Base-by-base conservation (phyloP, 2,797 vertebrate genomes). In the Aphelocoma californica region DNA sequence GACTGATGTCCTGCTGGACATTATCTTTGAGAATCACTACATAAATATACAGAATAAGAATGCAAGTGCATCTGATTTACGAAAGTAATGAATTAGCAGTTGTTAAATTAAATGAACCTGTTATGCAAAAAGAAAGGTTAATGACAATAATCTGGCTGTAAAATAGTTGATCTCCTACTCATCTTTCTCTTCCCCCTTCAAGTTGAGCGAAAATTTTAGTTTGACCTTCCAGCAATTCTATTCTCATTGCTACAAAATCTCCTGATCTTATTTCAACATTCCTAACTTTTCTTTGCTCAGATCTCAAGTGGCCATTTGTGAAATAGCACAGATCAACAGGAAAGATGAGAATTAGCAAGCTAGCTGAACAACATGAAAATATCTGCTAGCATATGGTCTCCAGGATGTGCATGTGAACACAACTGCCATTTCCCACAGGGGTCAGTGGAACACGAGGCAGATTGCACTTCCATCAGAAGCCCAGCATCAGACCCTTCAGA, bases 401-500 rank as follows among this genome's bases (percentile, higher is more conserved):
- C 81, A 83, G 71, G 34, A 94, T 32, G 42, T 31, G 17, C 79
- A 67, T 0, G 0, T 44, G 56, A 80, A 26, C 69, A 73, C 38
- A 71, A 50, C n/a, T 47, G 26, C 57, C 75, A 40, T 42, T 64
- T 77, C 80, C 85, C 86, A 61, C 45, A 54, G 44, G 3, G 3
- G 20, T 19, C 62, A 81, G 53, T 0, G 4, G 57, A 34, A 58
- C 74, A 31, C 0, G 0, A 58, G 42, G 38, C 60, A 82, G 78
- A 70, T 0, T 40, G 31, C 4, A 6, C 56, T 60, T 93, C 44
- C 66, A 88, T n/a, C 3, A 1, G 16, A 48, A 77, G 51, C 38
- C 62, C 86, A 90, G 10, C 34, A 45, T 8, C 45, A 58, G 36
- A 50, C 14, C 31, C 40, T 53, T 66, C 10, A 58, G 26, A 69